phyloP scores from a whole-genome alignment of 2,888 invertebrate species.

The Ormyrus nitidulus region DNA sequence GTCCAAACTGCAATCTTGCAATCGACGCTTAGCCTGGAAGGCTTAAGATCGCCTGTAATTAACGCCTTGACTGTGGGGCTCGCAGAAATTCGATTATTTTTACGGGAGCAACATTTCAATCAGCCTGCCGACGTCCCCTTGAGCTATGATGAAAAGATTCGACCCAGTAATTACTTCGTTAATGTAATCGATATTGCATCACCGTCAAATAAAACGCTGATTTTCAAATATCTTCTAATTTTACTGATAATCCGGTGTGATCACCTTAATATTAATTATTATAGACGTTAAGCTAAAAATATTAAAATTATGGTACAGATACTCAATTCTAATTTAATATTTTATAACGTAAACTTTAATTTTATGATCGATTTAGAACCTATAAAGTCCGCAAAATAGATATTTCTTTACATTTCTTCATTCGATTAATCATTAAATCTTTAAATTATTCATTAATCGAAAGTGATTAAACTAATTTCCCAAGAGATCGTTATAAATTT shows the following conservation, averaged over 20 bases:
- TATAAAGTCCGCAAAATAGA: too few species aligned
- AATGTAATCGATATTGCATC: slow-evolving; percentile 72
- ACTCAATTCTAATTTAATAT: too few species aligned
- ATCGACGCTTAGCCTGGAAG: slow-evolving; percentile 49
- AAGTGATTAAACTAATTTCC: too few species aligned
- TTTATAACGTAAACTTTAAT: too few species aligned
- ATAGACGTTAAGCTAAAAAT: too few species aligned
- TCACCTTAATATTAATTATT: too few species aligned
- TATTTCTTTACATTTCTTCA: too few species aligned
- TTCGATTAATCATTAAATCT: too few species aligned
- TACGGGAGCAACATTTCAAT: slow-evolving; percentile 73
- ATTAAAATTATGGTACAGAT: too few species aligned
- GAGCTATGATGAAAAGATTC: slow-evolving; percentile 72
- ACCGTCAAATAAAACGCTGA: slow-evolving; percentile 28
- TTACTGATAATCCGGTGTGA: not conserved
- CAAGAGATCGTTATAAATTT: too few species aligned
- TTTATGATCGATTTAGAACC: too few species aligned
- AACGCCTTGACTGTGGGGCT: slow-evolving; percentile 70
- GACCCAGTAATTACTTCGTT: slow-evolving; percentile 72
- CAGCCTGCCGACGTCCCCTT: slow-evolving; percentile 72
- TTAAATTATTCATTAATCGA: too few species aligned
- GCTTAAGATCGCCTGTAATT: slow-evolving; percentile 72
- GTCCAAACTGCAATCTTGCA: slow-evolving; percentile 29
- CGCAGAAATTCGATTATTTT: slow-evolving; percentile 73
- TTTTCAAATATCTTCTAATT: slow-evolving; percentile 11